phyloP scores from a whole-genome alignment of 2,797 vertebrate species.

The Protosalanx chinensis region DNA sequence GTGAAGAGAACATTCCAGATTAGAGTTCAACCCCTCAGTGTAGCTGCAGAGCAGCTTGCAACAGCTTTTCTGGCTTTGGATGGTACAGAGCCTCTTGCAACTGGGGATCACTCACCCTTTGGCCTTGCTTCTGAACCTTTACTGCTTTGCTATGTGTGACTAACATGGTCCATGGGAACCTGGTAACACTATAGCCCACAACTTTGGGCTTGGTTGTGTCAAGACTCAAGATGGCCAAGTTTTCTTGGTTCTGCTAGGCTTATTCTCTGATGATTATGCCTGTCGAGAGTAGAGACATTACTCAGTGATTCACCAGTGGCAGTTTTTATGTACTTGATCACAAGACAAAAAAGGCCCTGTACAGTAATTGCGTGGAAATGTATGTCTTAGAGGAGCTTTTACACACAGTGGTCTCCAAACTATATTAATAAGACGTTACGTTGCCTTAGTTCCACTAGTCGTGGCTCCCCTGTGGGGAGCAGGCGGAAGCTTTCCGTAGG shows the following conservation, averaged over 20 bases:
- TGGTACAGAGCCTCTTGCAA: slow-evolving; percentile 52
- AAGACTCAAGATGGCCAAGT: neutral
- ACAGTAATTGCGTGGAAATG: slow-evolving; percentile 33
- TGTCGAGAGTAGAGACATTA: neutral
- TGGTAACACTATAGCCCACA: slow-evolving; percentile 57
- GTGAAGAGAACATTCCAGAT: slow-evolving; percentile 38
- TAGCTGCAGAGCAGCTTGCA: slow-evolving; percentile 48
- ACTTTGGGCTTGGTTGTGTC: slow-evolving; percentile 53
- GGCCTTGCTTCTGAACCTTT: slow-evolving; percentile 61
- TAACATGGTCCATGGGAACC: slow-evolving; percentile 55
- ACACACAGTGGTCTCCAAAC: slow-evolving; percentile 33
- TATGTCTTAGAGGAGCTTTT: slow-evolving; percentile 38
- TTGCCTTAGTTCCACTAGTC: slow-evolving; percentile 39
- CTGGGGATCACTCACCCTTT: slow-evolving; percentile 61
- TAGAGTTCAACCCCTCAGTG: slow-evolving; percentile 47
- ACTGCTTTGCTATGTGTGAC: slow-evolving; percentile 70
- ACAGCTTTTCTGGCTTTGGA: slow-evolving; percentile 60
- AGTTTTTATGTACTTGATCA: slow-evolving; percentile 17
- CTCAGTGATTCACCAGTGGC: neutral
- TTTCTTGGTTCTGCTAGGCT: neutral
- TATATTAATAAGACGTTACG: slow-evolving; percentile 23
- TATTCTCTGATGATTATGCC: neutral
- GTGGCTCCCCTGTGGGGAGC: slow-evolving; percentile 28
- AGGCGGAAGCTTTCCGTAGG: slow-evolving; percentile 27
- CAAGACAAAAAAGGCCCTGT: slow-evolving; percentile 35